Conservation (phyloP, 2,113 vertebrate species). For the Sakesphorus luctuosus region DNA sequence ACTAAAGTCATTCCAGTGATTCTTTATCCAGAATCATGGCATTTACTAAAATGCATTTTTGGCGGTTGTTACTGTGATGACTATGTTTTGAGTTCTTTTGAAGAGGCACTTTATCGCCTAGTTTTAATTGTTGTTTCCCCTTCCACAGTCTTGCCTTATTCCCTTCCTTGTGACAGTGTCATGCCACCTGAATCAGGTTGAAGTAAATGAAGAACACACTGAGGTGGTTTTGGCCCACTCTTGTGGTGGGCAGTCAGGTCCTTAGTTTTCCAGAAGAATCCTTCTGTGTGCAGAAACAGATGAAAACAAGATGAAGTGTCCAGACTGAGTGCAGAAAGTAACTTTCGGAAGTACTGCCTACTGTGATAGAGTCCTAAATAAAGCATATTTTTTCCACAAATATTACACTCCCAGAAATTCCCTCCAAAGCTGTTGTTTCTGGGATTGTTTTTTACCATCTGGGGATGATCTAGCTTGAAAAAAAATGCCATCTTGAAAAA, state of each 20-base stretch:
- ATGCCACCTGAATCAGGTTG: neutral
- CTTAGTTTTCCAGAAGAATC: neutral
- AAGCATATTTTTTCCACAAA: neutral
- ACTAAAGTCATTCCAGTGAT: neutral
- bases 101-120: neutral
- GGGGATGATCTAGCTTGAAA: neutral
- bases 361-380: neutral
- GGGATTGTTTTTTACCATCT: slow-evolving; percentile 10
- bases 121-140: neutral
- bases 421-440: neutral
- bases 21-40: neutral
- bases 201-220: neutral
- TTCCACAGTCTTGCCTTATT: neutral
- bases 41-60: neutral
- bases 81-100: neutral
- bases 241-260: neutral
- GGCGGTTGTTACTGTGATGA: neutral
- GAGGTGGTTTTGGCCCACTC: neutral
- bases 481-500: neutral
- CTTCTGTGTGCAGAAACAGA: neutral
- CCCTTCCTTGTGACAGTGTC: neutral
- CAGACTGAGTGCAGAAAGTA: neutral
- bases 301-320: neutral
- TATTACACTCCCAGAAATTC: neutral
- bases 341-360: neutral